A percentile compares a stretch with the other conserved stretches of the same genome.
Evolutionary conservation across 2,797 vertebrate species (phyloP).

Genomic region (Tenualosa ilisha): DNA sequence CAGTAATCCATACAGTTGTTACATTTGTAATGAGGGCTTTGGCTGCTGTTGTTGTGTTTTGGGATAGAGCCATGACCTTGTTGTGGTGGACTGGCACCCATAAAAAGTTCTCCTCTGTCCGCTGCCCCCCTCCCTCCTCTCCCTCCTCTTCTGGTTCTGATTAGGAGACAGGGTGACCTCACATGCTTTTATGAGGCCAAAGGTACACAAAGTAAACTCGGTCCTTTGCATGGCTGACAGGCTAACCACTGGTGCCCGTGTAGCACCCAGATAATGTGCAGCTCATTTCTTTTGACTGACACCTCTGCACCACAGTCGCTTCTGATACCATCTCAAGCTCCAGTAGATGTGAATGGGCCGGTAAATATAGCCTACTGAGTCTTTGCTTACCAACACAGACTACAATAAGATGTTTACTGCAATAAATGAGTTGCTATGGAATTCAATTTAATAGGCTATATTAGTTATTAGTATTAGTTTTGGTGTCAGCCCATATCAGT

Average conservation of each 20-base stretch:
- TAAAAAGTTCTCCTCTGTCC: constrained; percentile 52
- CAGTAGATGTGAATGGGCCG: background rate
- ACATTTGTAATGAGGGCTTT: background rate
- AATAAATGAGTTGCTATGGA: background rate
- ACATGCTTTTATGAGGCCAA: constrained; percentile 46
- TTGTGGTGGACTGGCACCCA: constrained; percentile 35
- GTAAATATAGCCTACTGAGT: too few species aligned
- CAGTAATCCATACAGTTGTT: background rate
- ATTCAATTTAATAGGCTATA: background rate
- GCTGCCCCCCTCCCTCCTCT: constrained; percentile 14
- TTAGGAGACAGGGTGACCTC: constrained; percentile 55
- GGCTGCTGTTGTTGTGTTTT: background rate
- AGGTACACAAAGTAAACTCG: constrained; percentile 39
- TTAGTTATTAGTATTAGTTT: background rate
- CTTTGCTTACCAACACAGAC: background rate
- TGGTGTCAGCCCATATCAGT: background rate
- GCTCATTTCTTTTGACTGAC: constrained; percentile 52
- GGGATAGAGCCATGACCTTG: background rate
- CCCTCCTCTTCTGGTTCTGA: constrained; percentile 48
- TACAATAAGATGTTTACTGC: background rate
- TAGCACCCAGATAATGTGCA: constrained; percentile 26
- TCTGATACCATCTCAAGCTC: background rate
- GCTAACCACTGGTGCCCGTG: constrained; percentile 1
- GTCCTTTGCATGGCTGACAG: constrained; percentile 37
- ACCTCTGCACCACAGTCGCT: background rate